A percentile compares a stretch with the other conserved stretches of the same genome.
These are phyloP conservation scores for Chloroceryle inda DNA, from an alignment of 2,797 vertebrate genomes.

Conservation along the genomic window DNA sequence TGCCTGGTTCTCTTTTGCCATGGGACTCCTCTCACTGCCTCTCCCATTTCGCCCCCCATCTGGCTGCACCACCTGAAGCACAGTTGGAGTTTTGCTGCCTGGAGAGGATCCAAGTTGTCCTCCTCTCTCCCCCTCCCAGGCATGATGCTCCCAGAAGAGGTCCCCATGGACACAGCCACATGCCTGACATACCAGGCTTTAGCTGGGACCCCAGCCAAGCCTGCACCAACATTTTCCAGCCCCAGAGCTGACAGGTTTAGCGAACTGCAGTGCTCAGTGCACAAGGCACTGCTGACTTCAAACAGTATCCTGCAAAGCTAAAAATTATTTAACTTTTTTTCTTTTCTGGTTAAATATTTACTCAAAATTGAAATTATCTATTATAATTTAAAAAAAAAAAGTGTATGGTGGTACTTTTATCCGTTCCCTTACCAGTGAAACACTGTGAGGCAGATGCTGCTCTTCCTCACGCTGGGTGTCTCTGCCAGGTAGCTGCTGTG, in stretches of 20 bases:
- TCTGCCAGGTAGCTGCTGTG: neutral
- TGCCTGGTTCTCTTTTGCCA: neutral
- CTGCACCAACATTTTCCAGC: neutral
- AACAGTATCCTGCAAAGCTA: neutral
- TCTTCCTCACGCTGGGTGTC: neutral
- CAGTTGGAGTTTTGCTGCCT: neutral
- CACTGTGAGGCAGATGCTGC: slow-evolving; percentile 35
- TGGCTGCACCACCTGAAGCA: neutral
- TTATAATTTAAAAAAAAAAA: slow-evolving; percentile 28
- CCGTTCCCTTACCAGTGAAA: neutral
- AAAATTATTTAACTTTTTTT: neutral
- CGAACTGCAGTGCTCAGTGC: neutral
- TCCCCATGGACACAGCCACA: neutral
- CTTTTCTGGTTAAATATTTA: slow-evolving; percentile 59
- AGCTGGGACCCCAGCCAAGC: neutral
- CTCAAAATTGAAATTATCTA: neutral
- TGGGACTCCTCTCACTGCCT: neutral
- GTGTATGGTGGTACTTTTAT: slow-evolving; percentile 60
- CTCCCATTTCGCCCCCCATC: neutral
- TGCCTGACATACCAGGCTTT: rapidly evolving
- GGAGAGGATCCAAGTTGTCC: neutral
- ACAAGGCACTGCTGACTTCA: neutral
- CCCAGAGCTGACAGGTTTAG: neutral
- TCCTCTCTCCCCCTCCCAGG: rapidly evolving
- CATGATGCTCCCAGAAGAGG: neutral